Percentiles rank a stretch among this genome's conserved stretches.
phyloP scores from a whole-genome alignment of 2,113 vertebrate species.

The Xiphophorus hellerii region DNA sequence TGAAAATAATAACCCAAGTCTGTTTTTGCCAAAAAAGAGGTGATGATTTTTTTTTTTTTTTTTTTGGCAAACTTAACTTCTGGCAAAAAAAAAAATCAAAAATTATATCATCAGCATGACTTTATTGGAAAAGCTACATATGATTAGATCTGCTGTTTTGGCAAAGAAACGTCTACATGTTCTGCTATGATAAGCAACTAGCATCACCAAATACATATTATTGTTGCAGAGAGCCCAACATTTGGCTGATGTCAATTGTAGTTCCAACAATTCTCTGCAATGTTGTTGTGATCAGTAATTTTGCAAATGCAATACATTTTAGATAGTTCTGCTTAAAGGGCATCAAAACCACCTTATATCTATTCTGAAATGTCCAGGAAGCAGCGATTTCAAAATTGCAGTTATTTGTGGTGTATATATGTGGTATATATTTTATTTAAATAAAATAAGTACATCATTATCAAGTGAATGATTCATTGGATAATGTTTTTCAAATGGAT shows the following conservation, averaged over 20 bases:
- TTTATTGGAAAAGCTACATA: too few relatives aligned
- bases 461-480: not conserved
- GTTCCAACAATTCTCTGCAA: not conserved
- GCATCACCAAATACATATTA: not conserved
- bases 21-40: too few relatives aligned
- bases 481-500: constrained; percentile 21
- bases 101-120: too few relatives aligned
- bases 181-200: not conserved
- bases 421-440: not conserved
- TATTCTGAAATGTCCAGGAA: too few relatives aligned
- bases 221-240: not conserved
- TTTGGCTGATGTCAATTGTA: not conserved
- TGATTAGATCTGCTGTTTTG: too few relatives aligned
- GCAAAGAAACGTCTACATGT: not conserved
- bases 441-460: not conserved
- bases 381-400: not conserved
- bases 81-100: too few relatives aligned
- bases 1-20: too few relatives aligned
- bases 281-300: not conserved
- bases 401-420: too few relatives aligned
- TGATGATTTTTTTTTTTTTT: too few relatives aligned
- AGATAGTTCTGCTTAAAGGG: not conserved
- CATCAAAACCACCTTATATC: too few relatives aligned
- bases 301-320: not conserved
- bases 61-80: too few relatives aligned